A percentile compares a stretch with the other conserved stretches of the same genome.
Conservation (phyloP, 2,888 invertebrate species). For the Lapara coniferarum region DNA sequence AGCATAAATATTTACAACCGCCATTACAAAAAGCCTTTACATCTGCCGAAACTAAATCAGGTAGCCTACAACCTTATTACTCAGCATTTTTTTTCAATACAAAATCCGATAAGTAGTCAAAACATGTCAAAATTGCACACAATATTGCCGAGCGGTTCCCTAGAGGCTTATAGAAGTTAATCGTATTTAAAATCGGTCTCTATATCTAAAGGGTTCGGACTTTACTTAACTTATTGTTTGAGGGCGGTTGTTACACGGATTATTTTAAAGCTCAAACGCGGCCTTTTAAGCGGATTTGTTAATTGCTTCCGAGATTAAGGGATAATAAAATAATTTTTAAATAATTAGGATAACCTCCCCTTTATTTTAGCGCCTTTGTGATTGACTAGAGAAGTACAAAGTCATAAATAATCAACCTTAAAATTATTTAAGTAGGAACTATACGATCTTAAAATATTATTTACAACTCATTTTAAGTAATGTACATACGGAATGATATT, state of each 20-base stretch:
- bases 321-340: slow-evolving; percentile 33
- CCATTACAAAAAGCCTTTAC: neutral
- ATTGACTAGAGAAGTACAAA: slow-evolving; percentile 74
- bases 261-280: slow-evolving; percentile 28
- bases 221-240: slow-evolving; percentile 53
- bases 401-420: slow-evolving; percentile 71
- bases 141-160: slow-evolving; percentile 67
- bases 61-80: slow-evolving; percentile 68
- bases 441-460: slow-evolving; percentile 43
- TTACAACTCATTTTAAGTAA: slow-evolving; percentile 39
- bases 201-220: slow-evolving; percentile 62
- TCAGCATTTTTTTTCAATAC: slow-evolving; percentile 52
- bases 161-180: slow-evolving; percentile 49
- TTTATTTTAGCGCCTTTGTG: slow-evolving; percentile 69
- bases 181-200: slow-evolving; percentile 56
- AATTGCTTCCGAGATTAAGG: slow-evolving; percentile 12
- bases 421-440: slow-evolving; percentile 59
- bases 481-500: slow-evolving; percentile 13
- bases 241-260: slow-evolving; percentile 43
- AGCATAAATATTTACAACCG: slow-evolving; percentile 1
- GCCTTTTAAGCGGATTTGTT: slow-evolving; percentile 22
- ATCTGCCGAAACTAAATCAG: slow-evolving; percentile 48
- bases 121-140: slow-evolving; percentile 73
- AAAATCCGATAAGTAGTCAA: slow-evolving; percentile 69
- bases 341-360: slow-evolving; percentile 63